Evolutionary conservation across 1,140 invertebrate species (phyloP).

Genomic region (Magallana angulata): DNA sequence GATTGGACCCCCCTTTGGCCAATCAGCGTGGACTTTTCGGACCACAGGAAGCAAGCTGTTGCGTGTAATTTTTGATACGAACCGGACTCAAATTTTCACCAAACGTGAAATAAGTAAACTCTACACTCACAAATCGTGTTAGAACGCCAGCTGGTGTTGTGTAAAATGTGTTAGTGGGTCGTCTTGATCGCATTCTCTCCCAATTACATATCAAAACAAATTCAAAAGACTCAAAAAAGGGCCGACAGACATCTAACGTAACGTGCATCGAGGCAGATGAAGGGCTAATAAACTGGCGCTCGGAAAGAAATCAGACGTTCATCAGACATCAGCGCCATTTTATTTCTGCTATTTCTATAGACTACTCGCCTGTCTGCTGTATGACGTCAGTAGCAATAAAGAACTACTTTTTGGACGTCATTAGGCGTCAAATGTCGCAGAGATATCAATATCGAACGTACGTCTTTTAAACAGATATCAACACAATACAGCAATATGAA

Average conservation of each 20-base stretch:
- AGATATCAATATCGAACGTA: too few relatives aligned
- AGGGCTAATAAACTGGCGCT: neutral
- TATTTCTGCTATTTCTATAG: neutral
- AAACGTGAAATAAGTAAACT: slow-evolving; percentile 21
- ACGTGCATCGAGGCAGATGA: neutral
- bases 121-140: neutral
- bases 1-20: neutral
- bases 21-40: neutral
- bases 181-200: neutral
- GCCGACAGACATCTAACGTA: neutral
- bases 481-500: too few relatives aligned
- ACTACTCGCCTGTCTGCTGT: neutral
- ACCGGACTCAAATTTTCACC: slow-evolving; percentile 14
- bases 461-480: too few relatives aligned
- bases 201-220: neutral
- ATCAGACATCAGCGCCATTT: neutral
- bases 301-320: neutral
- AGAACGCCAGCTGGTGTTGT: neutral
- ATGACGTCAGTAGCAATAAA: neutral
- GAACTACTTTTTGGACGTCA: neutral
- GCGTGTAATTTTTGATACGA: slow-evolving; percentile 24
- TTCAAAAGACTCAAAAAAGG: neutral
- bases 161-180: slow-evolving; percentile 2
- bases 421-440: neutral
- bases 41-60: slow-evolving; percentile 7